Evolutionary conservation across 2,888 invertebrate species (phyloP).

Genomic region (Dysmachus trigonus): DNA sequence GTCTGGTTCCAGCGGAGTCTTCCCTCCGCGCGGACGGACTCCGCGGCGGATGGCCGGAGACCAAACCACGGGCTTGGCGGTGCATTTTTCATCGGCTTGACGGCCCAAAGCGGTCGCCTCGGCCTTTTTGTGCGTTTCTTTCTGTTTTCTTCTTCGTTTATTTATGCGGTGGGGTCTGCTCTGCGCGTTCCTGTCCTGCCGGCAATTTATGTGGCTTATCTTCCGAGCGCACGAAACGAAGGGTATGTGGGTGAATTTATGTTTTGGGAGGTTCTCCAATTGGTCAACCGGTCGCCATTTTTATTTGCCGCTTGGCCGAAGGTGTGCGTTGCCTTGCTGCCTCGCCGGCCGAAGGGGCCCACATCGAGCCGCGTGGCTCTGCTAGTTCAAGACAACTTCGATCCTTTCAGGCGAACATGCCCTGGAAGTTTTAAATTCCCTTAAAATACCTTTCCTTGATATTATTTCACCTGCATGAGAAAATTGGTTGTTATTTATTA

Average conservation of each 20-base stretch:
- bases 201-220: conserved; percentile 30
- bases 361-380: too few relatives aligned
- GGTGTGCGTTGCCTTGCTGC: background rate
- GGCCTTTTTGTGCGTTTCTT: conserved; percentile 3
- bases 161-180: conserved; percentile 4
- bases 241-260: conserved; percentile 34
- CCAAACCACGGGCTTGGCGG: background rate
- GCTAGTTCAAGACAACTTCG: background rate
- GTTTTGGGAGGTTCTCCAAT: conserved; percentile 14
- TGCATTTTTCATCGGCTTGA: conserved; percentile 27
- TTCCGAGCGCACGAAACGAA: background rate
- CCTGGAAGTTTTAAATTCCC: background rate
- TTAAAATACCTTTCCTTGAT: too few relatives aligned
- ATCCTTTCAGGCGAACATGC: background rate
- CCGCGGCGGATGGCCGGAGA: background rate
- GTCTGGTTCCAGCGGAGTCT: background rate
- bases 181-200: conserved; percentile 15
- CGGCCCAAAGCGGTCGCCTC: background rate
- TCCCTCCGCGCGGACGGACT: background rate
- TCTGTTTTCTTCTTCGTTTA: conserved; percentile 3
- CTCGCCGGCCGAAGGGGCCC: background rate
- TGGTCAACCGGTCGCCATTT: conserved; percentile 29
- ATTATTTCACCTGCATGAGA: too few relatives aligned
- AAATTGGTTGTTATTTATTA: too few relatives aligned
- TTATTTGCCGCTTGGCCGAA: background rate